These are phyloP conservation scores for Scortum barcoo DNA, from an alignment of 2,113 vertebrate genomes.

Conservation along the genomic window DNA sequence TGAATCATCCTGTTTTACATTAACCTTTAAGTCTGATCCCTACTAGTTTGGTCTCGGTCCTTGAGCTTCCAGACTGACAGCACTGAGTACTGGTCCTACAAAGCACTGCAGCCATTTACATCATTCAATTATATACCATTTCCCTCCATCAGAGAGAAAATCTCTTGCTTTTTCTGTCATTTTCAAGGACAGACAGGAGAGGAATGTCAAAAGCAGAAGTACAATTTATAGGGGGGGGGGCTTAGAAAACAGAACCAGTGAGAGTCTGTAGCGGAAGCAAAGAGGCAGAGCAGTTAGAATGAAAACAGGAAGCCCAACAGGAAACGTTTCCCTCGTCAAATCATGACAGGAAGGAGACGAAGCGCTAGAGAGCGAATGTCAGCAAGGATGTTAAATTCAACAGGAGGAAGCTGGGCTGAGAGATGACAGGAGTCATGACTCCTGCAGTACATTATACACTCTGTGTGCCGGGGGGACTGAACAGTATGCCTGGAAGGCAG, in stretches of 20 bases:
- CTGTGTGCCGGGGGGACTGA: conserved; percentile 13
- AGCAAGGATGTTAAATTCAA: conserved; percentile 55
- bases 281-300: neutral
- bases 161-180: neutral
- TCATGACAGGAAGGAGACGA: conserved; percentile 35
- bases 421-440: conserved; percentile 40
- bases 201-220: conserved; percentile 47
- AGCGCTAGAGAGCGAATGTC: conserved; percentile 26
- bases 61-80: conserved; percentile 33
- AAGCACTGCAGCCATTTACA: conserved; percentile 21
- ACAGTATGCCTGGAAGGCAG: conserved; percentile 52
- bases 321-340: conserved; percentile 49
- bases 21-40: conserved; percentile 27
- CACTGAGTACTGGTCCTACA: conserved; percentile 4
- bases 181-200: conserved; percentile 29
- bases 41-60: conserved; percentile 15
- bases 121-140: conserved; percentile 44
- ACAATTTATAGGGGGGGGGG: neutral
- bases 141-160: conserved; percentile 29
- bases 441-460: conserved; percentile 33
- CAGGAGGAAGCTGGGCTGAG: conserved; percentile 42
- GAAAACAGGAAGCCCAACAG: conserved; percentile 71
- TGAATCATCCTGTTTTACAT: conserved; percentile 44
- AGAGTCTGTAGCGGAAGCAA: conserved; percentile 31
- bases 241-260: conserved; percentile 22